phyloP scores from a whole-genome alignment of 2,797 vertebrate species.

The Darevskia nairensis region DNA sequence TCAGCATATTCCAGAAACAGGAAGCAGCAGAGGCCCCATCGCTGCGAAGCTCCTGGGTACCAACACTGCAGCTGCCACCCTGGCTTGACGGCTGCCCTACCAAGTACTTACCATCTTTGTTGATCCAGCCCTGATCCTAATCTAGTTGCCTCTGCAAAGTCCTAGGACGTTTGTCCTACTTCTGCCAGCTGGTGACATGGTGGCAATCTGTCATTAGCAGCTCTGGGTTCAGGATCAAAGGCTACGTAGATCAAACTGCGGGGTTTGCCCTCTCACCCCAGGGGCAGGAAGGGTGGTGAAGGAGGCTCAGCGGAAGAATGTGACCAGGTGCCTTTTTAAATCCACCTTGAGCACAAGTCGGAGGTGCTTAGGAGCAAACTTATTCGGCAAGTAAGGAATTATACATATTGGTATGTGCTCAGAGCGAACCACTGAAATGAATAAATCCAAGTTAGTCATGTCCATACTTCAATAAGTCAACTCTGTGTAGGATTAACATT shows the following conservation, averaged over 20 bases:
- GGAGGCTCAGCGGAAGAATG: not conserved
- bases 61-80: not conserved
- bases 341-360: too few species aligned
- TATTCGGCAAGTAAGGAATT: too few species aligned
- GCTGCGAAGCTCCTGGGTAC: not conserved
- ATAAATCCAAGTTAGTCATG: too few species aligned
- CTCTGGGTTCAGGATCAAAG: not conserved
- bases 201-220: not conserved
- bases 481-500: too few species aligned
- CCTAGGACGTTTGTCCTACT: not conserved
- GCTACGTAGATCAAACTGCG: not conserved
- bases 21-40: not conserved
- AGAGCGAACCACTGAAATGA: too few species aligned
- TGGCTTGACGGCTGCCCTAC: not conserved
- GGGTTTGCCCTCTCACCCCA: not conserved
- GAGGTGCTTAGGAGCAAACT: too few species aligned
- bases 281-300: not conserved
- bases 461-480: too few species aligned
- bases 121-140: conserved; percentile 15
- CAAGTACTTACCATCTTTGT: not conserved
- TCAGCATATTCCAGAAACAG: not conserved
- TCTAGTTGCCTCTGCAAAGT: not conserved
- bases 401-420: too few species aligned
- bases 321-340: not conserved
- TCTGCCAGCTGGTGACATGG: not conserved